Base-by-base conservation (phyloP, 2,113 vertebrate species). In the Nothobranchius furzeri region DNA sequence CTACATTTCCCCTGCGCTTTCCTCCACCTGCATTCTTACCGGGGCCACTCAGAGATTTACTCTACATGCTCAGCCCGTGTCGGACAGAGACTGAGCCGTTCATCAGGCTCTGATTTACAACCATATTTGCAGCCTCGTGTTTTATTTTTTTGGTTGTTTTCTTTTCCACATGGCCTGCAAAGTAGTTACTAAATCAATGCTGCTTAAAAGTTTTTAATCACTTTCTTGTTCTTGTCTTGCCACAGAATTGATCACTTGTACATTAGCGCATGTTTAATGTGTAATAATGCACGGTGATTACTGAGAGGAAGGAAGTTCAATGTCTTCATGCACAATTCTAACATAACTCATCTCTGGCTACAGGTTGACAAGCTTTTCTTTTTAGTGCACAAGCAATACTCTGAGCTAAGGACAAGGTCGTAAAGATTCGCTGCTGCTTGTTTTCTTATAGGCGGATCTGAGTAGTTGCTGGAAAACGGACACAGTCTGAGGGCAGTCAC, bases 251-350 rank as follows among this genome's bases (percentile, higher is more conserved):
- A 91, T 85, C 81, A 80, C 60, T 81, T 62, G 83, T 86, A 85
- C 89, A 89, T 89, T 87, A 90, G 85, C 79, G 87, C 81, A 88
- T 85, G 78, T 86, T 87, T 87, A 89, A 87, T 89, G 85, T 83
- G 85, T 90, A 86, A 91, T 90, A 87, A 90, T 88, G 89, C 76
- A 82, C 8, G 1, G 70, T 84, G 75, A 84, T 88, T 84, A 84
- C 75, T 53, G 78, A 75, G 70, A 73, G 83, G 81, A 86, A 85
- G 82, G 68, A 84, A 78, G 70, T 85, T 82, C 78, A 82, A 79
- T 76, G 83, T 75, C 83, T 85, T 65, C 73, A 67, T 71, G 68
- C 73, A 85, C 78, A 73, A 70, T 78, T 82, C 56, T 48, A 73
- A 74, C 75, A 73, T 81, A 77, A 86, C 82, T 85, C 80, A 82